Percentiles rank a stretch among this genome's conserved stretches.
Evolutionary conservation across 1,140 invertebrate species (phyloP).

Genomic region (Calliphora vicina): DNA sequence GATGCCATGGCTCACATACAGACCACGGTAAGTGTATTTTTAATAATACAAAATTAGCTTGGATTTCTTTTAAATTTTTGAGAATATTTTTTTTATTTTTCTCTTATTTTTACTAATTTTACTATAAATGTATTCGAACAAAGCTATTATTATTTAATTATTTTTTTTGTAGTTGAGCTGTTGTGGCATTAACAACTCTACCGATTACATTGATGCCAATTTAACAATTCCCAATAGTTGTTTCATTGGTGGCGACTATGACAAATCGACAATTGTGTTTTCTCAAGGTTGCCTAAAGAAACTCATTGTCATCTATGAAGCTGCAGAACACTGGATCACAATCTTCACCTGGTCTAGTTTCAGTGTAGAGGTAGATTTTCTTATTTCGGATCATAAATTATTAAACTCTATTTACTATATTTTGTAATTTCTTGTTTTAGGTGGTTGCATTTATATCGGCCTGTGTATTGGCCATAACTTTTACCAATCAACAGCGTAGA

Average conservation of each 20-base stretch:
- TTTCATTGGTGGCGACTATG: constrained; percentile 8
- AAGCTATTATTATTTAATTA: too few relatives aligned
- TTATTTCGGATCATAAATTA: neutral
- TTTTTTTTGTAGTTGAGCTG: constrained; percentile 44
- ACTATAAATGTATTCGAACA: too few relatives aligned
- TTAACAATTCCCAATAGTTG: constrained; percentile 47
- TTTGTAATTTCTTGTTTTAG: constrained; percentile 5
- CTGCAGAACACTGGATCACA: constrained; percentile 39
- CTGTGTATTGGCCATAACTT: constrained; percentile 47
- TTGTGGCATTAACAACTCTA: constrained; percentile 47
- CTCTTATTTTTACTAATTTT: too few relatives aligned
- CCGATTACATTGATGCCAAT: constrained; percentile 45
- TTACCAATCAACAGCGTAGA: constrained; percentile 50
- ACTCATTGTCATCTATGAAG: constrained; percentile 39
- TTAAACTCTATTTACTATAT: neutral
- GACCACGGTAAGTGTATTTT: constrained; percentile 38
- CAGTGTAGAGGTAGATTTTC: constrained; percentile 46
- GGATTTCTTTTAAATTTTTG: too few relatives aligned
- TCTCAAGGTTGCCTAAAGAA: constrained; percentile 44
- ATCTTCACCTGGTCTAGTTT: constrained; percentile 48
- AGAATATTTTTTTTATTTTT: too few relatives aligned
- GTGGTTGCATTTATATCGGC: constrained; percentile 26
- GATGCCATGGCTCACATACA: constrained; percentile 47
- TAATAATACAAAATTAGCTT: too few relatives aligned
- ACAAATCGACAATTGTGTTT: constrained; percentile 20